These are phyloP conservation scores for Sapayoa aenigma DNA, from an alignment of 2,113 vertebrate species.

Conservation along the genomic window DNA sequence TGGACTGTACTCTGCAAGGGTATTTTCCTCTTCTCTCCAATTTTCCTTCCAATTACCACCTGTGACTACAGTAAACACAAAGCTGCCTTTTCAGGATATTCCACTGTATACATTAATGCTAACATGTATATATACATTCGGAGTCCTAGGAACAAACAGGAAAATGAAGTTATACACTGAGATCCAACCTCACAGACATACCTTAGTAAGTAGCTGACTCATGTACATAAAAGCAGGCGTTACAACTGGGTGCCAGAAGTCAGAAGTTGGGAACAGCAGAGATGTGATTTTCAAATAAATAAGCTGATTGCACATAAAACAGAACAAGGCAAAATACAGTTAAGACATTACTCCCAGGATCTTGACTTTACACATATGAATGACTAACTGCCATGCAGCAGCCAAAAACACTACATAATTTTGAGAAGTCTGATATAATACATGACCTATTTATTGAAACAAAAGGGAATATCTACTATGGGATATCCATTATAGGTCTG, in stretches of 20 bases:
- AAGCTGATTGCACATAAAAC: conserved; percentile 73
- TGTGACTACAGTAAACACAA: not conserved
- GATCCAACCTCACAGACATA: conserved; percentile 20
- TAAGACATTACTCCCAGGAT: not conserved
- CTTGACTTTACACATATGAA: not conserved
- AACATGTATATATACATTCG: not conserved
- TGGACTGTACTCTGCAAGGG: not conserved
- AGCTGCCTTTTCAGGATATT: not conserved
- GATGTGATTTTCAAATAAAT: conserved; percentile 87
- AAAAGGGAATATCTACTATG: not conserved
- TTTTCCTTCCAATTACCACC: not conserved
- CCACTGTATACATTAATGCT: not conserved
- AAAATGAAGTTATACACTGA: not conserved
- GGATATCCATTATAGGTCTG: not conserved
- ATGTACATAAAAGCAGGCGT: conserved; percentile 89
- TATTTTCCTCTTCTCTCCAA: not conserved
- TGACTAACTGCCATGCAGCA: not conserved
- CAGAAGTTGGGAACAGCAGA: conserved; percentile 90
- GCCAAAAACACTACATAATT: not conserved
- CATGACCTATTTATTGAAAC: not conserved
- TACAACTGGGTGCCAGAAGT: conserved; percentile 90
- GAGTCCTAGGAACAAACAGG: not conserved
- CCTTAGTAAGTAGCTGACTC: conserved; percentile 91
- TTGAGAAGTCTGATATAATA: not conserved
- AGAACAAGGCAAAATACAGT: not conserved